These are phyloP conservation scores for Cliona cf. orientalis DNA, from an alignment of 37 sponge, comb jelly and placozoan species.

Conservation along the genomic window DNA sequence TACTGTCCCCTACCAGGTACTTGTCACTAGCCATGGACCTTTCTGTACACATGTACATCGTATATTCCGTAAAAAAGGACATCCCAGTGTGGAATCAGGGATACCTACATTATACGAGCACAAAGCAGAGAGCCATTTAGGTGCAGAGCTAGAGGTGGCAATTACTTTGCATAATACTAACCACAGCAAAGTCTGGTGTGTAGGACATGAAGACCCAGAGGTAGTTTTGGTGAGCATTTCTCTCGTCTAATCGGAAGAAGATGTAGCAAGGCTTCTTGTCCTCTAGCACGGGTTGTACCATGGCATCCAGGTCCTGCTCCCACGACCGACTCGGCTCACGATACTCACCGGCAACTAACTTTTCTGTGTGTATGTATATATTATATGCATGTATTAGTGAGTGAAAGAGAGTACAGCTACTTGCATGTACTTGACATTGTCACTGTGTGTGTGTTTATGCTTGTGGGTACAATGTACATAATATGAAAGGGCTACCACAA, in stretches of 20 bases:
- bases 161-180: slow-evolving; percentile 25
- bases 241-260: slow-evolving; percentile 87
- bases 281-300: slow-evolving; percentile 64
- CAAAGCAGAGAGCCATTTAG: no score
- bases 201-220: slow-evolving; percentile 87
- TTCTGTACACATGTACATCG: no score
- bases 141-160: background rate
- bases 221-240: slow-evolving; percentile 66
- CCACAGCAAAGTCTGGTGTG: slow-evolving; percentile 73
- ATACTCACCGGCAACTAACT: slow-evolving; percentile 25
- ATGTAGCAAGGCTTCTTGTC: slow-evolving; percentile 88
- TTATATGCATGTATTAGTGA: background rate
- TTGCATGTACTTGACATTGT: background rate
- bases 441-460: background rate
- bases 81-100: no score
- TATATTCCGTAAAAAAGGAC: no score
- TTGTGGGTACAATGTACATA: no score
- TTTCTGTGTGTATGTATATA: no score
- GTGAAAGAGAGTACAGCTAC: background rate
- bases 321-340: slow-evolving; percentile 40
- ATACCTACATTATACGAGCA: background rate
- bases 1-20: no score
- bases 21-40: no score
- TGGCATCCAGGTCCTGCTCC: slow-evolving; percentile 79
- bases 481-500: no score